Base-by-base conservation (phyloP, 2,888 invertebrate genomes). In the Tetranychus piercei region DNA sequence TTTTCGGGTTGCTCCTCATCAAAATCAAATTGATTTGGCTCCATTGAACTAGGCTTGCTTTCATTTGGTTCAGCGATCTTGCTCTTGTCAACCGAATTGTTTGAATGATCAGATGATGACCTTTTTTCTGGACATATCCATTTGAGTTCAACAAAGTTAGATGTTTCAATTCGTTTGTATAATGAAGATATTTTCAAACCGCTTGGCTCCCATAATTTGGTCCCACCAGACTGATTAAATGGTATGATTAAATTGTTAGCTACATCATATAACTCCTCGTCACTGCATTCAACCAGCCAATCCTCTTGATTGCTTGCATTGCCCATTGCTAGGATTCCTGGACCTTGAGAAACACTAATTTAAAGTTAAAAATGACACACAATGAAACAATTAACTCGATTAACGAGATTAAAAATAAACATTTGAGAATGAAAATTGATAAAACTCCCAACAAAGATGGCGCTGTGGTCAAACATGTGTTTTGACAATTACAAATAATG, bases 121-220 rank as follows among this genome's bases (percentile, higher is more conserved):
- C 79, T 71, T 70, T 79, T 73, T 22, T 79, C 80, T 8, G 79
- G 79, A 74, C 80, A 79, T 66, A 77, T 76, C 80, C 80, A 80
- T 44, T 78, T 77, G 1, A 80, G 74, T 64, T 79, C 78, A n/a
- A 79, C 55, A 22, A 77, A 75, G 6, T 78, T 78, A 65, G 77
- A 78, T 22, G 76, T 77, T 65, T 79, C 77, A 45, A 80, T 67
- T 55, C 71, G 75, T 22, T 77, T 75, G 71, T 80, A 79, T 69
- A 80, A 75, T 45, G 44, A 34, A 20, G 77, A 72, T 34, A 79
- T 79, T 66, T 79, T 77, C 45, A 75, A 76, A 4, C 79, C 77
- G 18, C 69, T 71, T 7, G 80, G 80, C 75, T 79, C 78, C 79
- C 80, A 80, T 22, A 76, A 65, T 34, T 43, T 74, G 22, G 45